Evolutionary conservation across 2,888 invertebrate genomes (phyloP), one percentile per base, ranked within the genome.

Genomic region (Noctua pronuba): DNA sequence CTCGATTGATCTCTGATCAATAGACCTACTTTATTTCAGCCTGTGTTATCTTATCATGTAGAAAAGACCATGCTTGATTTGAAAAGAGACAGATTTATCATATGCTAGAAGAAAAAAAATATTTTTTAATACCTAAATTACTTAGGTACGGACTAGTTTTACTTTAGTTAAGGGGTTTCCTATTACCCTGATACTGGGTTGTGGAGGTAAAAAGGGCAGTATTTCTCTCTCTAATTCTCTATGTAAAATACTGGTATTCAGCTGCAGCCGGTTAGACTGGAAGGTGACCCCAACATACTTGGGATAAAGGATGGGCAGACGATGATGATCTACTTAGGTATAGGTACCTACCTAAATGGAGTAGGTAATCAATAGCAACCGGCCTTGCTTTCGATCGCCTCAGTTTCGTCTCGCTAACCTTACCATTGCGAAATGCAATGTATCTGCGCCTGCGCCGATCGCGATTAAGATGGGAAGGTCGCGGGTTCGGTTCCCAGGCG

Each of bases 401-500:
- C 71, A 41, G 85, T 71, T 67, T 78, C 77, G 84, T 79, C 86
- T 82, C 80, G 83, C 78, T 71, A 83, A 79, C 88, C 79, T 86
- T 76, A 80, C 79, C 11, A 79, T 91, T 91, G 88, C 88, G 88
- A 88, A 90, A 88, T 84, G 88, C 85, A 86, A 89, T 87, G 80
- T 86, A 88, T 86, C 87, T 88, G 28, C 35, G 65, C 86, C 86
- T 88, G 28, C 35, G 60, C 85, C 88, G 87, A 90, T 91, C 88
- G 85, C 77, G 75, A 84, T 80, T 90, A 88, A 88, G 86, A 69
- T 80, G 77, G 80, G 86, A 89, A 92, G 90, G 91, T 86, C 91
- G 81, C 76, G 46, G 58, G 81, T 88, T 86, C 80, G 82, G 86
- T 89, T 89, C 90, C 83, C 89, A 90, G 89, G 86, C 89, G 89